Conservation (phyloP, 1,140 invertebrate species). For the Lordiphosa clarofinis region DNA sequence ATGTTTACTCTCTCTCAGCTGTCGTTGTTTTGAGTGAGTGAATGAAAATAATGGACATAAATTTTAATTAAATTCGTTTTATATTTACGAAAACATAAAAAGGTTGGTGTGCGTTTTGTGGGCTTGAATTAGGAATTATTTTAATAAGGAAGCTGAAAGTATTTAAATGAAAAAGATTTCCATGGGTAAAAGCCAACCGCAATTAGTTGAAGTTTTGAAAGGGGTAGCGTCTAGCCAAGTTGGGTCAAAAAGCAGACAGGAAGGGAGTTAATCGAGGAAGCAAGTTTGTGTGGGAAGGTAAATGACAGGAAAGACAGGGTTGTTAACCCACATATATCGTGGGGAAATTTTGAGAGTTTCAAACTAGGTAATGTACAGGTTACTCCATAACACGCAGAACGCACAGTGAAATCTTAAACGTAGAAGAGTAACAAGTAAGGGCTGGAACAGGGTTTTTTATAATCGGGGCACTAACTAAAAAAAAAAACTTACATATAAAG, state of each 20-base stretch:
- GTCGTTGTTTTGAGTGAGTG: slow-evolving; percentile 15
- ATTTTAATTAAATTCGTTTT: slow-evolving; percentile 42
- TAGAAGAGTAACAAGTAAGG: too few species aligned
- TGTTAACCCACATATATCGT: too few species aligned
- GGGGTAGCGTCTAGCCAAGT: background rate
- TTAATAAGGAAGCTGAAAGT: slow-evolving; percentile 41
- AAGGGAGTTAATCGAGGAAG: too few species aligned
- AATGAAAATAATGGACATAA: slow-evolving; percentile 22
- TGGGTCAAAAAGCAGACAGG: background rate
- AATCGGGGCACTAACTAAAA: too few species aligned
- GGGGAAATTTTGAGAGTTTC: too few species aligned
- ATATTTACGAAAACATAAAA: slow-evolving; percentile 19
- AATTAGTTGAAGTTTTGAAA: slow-evolving; percentile 12
- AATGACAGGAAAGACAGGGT: too few species aligned
- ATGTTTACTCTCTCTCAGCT: slow-evolving; percentile 32
- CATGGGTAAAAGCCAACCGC: slow-evolving; percentile 11
- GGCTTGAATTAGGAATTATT: slow-evolving; percentile 17
- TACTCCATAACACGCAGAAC: too few species aligned
- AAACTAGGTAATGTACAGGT: too few species aligned
- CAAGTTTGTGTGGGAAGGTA: too few species aligned
- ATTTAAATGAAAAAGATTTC: slow-evolving; percentile 7
- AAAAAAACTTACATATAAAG: too few species aligned
- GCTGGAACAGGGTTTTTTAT: too few species aligned
- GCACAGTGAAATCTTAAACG: too few species aligned
- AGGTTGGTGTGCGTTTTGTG: slow-evolving; percentile 8